Evolutionary conservation across 2,888 invertebrate genomes (phyloP).

Genomic region (Patella caerulea): DNA sequence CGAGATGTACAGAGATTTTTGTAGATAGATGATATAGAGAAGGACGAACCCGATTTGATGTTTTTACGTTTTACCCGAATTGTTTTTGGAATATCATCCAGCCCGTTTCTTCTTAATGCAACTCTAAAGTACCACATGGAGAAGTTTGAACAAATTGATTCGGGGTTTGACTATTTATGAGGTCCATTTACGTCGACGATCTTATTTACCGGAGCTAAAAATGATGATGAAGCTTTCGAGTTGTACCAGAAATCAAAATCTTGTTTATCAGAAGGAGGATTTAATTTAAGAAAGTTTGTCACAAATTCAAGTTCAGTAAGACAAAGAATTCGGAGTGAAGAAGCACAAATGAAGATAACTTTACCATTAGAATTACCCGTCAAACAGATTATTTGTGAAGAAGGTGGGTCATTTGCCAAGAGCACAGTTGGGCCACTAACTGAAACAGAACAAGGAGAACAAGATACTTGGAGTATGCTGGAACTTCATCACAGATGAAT

Average conservation of each 20-base stretch:
- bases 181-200: neutral
- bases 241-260: neutral
- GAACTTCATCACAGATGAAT: constrained; percentile 1
- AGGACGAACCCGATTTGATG: neutral
- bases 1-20: neutral
- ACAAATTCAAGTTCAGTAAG: neutral
- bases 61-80: neutral
- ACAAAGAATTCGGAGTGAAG: neutral
- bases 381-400: neutral
- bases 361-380: neutral
- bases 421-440: neutral
- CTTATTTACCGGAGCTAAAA: neutral
- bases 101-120: neutral
- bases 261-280: neutral
- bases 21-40: neutral
- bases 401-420: neutral
- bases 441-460: neutral
- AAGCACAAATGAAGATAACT: neutral
- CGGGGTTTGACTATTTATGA: too few species aligned
- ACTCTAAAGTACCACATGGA: too few species aligned
- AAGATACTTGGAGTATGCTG: neutral
- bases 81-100: constrained; percentile 1
- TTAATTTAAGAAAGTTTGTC: neutral
- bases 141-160: too few species aligned
- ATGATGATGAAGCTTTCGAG: neutral